Evolutionary conservation across 2,113 vertebrate species (phyloP), one percentile per base, ranked within the genome.

Genomic region (Physeter macrocephalus): DNA sequence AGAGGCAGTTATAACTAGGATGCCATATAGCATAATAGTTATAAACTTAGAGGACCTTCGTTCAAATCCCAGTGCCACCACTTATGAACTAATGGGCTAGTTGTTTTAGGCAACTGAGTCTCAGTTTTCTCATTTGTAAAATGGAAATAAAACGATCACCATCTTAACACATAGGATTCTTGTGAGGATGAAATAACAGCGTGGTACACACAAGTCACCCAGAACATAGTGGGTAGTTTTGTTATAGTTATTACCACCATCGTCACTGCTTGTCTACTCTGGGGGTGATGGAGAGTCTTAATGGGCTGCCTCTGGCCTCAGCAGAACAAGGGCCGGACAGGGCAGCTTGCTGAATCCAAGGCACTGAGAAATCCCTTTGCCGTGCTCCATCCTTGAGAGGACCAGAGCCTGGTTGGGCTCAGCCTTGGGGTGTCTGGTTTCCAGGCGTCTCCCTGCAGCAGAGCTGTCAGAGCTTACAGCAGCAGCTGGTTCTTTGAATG

Each of bases 171-270:
- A 39, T 25, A 36, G 89, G 57, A 29, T 29, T 34, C 27, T 31
- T 46, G 69, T 43, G 41, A 88, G n/a, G 81, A 29, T 41, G 8
- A 46, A 15, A 18, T 12, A 29, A 31, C 18, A 29, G 25, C 3
- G 5, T 0, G 21, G 12, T 61, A 31, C 59, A 1, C n/a, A 2
- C 0, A 1, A 78, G 34, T n/a, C 69, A 11, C 41, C n/a, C 27
- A 18, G 86, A 20, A 18, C 41, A 31, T 1, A 3, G 21, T 12
- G 25, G 34, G 29, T 2, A 27, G 72, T 46, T 67, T 49, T 12
- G 13, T 46, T 29, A 5, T 0, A 23, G 13, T 6, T 21, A 3
- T 61, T n/a, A 36, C 39, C 17, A 1, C 18, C 14, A 11, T 14
- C 52, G 0, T 31, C 64, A 0, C 6, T 27, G 8, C 34, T 43